Evolutionary conservation across 2,888 invertebrate species (phyloP).

Genomic region (Beris morrisii): DNA sequence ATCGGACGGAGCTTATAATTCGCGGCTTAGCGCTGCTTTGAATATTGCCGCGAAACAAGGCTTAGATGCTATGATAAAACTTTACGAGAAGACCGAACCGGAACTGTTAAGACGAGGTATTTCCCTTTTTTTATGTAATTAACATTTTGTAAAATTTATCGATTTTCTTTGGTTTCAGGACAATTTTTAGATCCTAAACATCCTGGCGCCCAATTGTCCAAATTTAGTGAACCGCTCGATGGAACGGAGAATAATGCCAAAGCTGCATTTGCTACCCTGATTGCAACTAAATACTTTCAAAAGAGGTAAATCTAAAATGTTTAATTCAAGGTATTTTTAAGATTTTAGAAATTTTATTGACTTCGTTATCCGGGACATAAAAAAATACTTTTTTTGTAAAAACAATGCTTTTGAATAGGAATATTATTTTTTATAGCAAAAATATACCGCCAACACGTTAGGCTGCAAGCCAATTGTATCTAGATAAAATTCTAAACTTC

Average conservation of each 20-base stretch:
- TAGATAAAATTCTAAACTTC: no score
- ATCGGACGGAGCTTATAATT: slow-evolving; percentile 41
- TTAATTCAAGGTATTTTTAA: not conserved
- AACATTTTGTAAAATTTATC: not conserved
- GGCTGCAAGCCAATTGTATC: no score
- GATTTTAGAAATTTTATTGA: no score
- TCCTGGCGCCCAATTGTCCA: slow-evolving; percentile 53
- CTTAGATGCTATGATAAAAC: slow-evolving; percentile 52
- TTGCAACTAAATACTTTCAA: slow-evolving; percentile 54
- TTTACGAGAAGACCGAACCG: slow-evolving; percentile 53
- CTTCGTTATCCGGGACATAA: no score
- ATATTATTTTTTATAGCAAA: no score
- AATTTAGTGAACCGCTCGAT: slow-evolving; percentile 52
- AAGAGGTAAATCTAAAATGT: slow-evolving; percentile 51
- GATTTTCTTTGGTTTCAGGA: slow-evolving; percentile 43
- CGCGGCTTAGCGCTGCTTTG: slow-evolving; percentile 49
- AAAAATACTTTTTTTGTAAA: no score
- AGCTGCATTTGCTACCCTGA: slow-evolving; percentile 55
- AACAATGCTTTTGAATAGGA: no score
- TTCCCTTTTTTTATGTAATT: no score
- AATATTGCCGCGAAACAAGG: slow-evolving; percentile 54
- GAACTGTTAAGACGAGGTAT: slow-evolving; percentile 53
- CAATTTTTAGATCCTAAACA: slow-evolving; percentile 52
- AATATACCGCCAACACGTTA: no score
- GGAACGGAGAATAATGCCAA: slow-evolving; percentile 48